These are phyloP conservation scores for Andrena praecox DNA, from an alignment of 2,888 invertebrate species.

Conservation along the genomic window DNA sequence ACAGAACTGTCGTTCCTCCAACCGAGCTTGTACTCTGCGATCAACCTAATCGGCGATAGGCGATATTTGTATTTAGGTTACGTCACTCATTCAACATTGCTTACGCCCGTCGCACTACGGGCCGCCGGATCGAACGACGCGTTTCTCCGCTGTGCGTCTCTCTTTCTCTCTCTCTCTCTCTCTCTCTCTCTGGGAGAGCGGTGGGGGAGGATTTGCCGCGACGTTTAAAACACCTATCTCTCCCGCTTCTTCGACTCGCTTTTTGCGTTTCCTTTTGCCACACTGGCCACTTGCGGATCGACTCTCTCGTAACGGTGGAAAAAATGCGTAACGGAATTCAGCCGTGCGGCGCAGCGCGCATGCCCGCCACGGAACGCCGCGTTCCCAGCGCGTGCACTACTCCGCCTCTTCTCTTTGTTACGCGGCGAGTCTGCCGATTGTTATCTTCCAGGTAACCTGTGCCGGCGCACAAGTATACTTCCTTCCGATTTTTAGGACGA, in stretches of 20 bases:
- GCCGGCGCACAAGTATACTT: background rate
- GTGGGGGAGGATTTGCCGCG: conserved; percentile 56
- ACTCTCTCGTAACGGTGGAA: conserved; percentile 48
- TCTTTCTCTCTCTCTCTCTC: background rate
- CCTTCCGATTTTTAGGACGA: background rate
- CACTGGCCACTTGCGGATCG: conserved; percentile 54
- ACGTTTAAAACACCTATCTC: conserved; percentile 62
- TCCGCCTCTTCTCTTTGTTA: conserved; percentile 32
- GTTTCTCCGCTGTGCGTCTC: conserved; percentile 57
- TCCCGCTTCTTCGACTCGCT: conserved; percentile 45
- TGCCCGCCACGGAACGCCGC: conserved; percentile 48
- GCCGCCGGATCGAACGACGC: conserved; percentile 63
- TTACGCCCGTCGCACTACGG: conserved; percentile 61
- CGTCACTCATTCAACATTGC: conserved; percentile 76
- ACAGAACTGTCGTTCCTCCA: conserved; percentile 15
- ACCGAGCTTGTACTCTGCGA: background rate
- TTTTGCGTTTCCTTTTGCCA: conserved; percentile 52
- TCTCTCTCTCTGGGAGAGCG: background rate
- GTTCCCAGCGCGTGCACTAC: conserved; percentile 26
- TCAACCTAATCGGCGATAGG: conserved; percentile 68
- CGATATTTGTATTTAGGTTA: conserved; percentile 78
- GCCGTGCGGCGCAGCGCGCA: conserved; percentile 66
- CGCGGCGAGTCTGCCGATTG: background rate
- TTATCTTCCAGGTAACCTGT: background rate
- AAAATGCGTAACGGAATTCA: conserved; percentile 66